These are phyloP conservation scores for Chloromyia formosa DNA, from an alignment of 2,888 invertebrate species.

Conservation along the genomic window DNA sequence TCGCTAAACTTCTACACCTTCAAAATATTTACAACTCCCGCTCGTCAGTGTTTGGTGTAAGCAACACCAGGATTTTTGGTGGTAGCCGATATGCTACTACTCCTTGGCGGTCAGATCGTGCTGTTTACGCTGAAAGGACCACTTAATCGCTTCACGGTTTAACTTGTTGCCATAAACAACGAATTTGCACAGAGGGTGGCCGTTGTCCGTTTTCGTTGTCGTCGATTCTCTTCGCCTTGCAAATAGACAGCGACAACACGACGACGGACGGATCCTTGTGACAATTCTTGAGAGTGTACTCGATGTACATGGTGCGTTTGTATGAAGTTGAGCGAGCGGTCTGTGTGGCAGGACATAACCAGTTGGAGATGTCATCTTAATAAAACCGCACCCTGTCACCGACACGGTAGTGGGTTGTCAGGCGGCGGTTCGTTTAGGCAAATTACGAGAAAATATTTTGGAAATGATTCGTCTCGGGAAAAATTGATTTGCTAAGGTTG, in stretches of 20 bases:
- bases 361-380: conserved; percentile 45
- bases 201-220: conserved; percentile 4
- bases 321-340: neutral
- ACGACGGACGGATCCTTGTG: neutral
- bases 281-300: neutral
- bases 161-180: conserved; percentile 49
- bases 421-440: conserved; percentile 10
- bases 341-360: conserved; percentile 11
- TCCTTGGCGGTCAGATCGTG: conserved; percentile 38
- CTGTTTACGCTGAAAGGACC: conserved; percentile 32
- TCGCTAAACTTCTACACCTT: conserved; percentile 17
- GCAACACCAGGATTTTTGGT: conserved; percentile 15
- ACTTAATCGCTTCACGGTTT: conserved; percentile 49
- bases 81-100: conserved; percentile 16
- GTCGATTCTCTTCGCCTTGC: conserved; percentile 18
- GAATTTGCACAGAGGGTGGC: conserved; percentile 39
- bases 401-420: neutral
- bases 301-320: no score
- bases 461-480: conserved; percentile 36
- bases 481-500: conserved; percentile 35
- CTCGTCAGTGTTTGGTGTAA: conserved; percentile 3
- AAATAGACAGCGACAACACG: conserved; percentile 29
- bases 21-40: conserved; percentile 5
- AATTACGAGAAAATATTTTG: conserved; percentile 42
- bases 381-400: conserved; percentile 47